Conservation (phyloP, 2,797 vertebrate genomes). For the Acanthopagrus latus region DNA sequence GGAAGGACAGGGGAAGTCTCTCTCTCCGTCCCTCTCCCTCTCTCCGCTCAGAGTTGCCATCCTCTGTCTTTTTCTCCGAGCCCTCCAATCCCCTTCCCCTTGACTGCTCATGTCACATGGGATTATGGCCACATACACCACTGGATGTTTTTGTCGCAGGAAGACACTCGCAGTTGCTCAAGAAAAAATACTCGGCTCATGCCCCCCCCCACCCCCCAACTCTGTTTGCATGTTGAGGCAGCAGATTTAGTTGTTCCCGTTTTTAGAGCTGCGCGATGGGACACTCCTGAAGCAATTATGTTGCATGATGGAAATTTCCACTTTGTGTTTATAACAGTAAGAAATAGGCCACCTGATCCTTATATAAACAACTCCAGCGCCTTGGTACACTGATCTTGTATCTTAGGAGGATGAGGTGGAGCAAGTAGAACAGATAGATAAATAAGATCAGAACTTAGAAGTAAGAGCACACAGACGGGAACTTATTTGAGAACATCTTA, state of each 20-base stretch:
- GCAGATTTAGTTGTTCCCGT: slow-evolving; percentile 51
- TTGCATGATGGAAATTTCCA: slow-evolving; percentile 37
- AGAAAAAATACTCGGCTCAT: slow-evolving; percentile 60
- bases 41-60: slow-evolving; percentile 49
- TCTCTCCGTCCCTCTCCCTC: slow-evolving; percentile 47
- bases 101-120: slow-evolving; percentile 79
- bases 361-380: slow-evolving; percentile 10
- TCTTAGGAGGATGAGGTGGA: neutral
- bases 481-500: neutral
- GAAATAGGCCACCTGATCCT: slow-evolving; percentile 37
- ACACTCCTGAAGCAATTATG: slow-evolving; percentile 33
- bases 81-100: slow-evolving; percentile 77
- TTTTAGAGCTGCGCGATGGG: slow-evolving; percentile 37
- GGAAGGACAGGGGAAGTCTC: slow-evolving; percentile 31
- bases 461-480: neutral
- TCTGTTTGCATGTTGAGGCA: slow-evolving; percentile 53
- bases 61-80: slow-evolving; percentile 72
- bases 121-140: slow-evolving; percentile 76
- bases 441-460: neutral
- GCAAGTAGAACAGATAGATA: neutral
- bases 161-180: slow-evolving; percentile 58
- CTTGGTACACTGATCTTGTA: slow-evolving; percentile 3
- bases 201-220: slow-evolving; percentile 3
- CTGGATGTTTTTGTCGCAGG: slow-evolving; percentile 72
- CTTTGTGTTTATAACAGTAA: slow-evolving; percentile 21